Percentiles rank a stretch among this genome's conserved stretches.
These are phyloP conservation scores for Syritta pipiens DNA, from an alignment of 2,888 invertebrate species.

Conservation along the genomic window DNA sequence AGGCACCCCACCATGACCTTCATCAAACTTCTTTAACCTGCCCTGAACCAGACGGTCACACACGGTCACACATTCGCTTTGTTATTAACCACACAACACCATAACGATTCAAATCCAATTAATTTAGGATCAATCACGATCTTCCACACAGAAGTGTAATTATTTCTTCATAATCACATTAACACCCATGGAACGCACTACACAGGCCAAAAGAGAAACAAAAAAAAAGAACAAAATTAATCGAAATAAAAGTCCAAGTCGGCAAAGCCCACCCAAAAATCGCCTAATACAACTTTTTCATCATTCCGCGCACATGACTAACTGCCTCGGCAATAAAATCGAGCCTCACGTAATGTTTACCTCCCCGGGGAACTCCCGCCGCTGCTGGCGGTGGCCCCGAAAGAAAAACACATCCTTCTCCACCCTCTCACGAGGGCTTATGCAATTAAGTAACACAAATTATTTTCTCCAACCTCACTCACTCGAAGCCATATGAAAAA, in stretches of 20 bases:
- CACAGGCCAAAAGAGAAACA: not conserved
- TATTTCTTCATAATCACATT: constrained; percentile 56
- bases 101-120: constrained; percentile 42
- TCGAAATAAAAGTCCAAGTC: constrained; percentile 56
- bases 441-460: constrained; percentile 44
- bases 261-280: constrained; percentile 19
- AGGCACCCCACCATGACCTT: too few species aligned
- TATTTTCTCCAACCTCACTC: constrained; percentile 24
- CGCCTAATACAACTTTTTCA: constrained; percentile 48
- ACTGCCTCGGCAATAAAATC: constrained; percentile 56
- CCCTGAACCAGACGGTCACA: too few species aligned
- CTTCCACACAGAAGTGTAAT: constrained; percentile 28
- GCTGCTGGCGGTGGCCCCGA: not conserved
- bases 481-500: constrained; percentile 51
- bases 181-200: constrained; percentile 21
- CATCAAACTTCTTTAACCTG: too few species aligned
- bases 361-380: not conserved
- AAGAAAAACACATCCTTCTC: constrained; percentile 3
- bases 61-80: too few species aligned
- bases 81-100: not conserved
- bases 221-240: constrained; percentile 20
- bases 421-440: not conserved
- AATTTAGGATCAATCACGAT: constrained; percentile 61
- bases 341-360: constrained; percentile 58
- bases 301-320: constrained; percentile 60